Conservation (phyloP, 2,113 vertebrate genomes). For the Chionis minor region DNA sequence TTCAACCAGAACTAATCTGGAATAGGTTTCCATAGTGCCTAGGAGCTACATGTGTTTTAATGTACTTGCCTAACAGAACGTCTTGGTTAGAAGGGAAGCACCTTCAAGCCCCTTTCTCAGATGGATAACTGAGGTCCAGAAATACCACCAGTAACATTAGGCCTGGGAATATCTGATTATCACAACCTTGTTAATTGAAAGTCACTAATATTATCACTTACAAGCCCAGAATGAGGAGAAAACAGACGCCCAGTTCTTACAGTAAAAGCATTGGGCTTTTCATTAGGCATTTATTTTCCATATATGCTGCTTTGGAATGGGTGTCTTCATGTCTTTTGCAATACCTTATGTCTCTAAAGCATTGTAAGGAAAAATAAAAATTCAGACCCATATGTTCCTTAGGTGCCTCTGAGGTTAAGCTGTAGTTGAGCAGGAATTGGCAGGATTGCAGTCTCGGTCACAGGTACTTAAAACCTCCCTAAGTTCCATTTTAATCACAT, state of each 20-base stretch:
- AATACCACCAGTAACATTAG: background rate
- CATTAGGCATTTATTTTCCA: background rate
- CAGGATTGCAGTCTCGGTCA: slow-evolving; percentile 15
- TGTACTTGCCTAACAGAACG: background rate
- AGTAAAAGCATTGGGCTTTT: background rate
- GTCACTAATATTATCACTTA: background rate
- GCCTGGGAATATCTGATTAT: background rate
- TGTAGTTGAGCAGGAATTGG: slow-evolving; percentile 44
- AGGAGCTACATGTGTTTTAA: background rate
- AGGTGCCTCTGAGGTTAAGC: slow-evolving; percentile 47
- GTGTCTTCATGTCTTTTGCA: background rate
- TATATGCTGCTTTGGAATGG: accelerated
- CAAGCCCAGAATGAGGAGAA: background rate
- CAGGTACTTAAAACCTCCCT: slow-evolving; percentile 50
- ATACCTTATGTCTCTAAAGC: background rate
- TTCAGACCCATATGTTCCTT: background rate
- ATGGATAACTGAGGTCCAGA: background rate
- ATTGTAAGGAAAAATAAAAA: background rate
- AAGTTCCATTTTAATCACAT: slow-evolving; percentile 63
- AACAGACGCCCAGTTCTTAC: background rate
- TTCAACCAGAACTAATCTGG: background rate
- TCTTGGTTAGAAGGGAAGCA: background rate
- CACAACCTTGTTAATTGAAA: background rate
- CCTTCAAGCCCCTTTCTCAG: background rate
- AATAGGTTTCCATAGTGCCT: background rate